These are phyloP conservation scores for Enteromius radiatus DNA, from an alignment of 2,797 vertebrate genomes.

Conservation along the genomic window DNA sequence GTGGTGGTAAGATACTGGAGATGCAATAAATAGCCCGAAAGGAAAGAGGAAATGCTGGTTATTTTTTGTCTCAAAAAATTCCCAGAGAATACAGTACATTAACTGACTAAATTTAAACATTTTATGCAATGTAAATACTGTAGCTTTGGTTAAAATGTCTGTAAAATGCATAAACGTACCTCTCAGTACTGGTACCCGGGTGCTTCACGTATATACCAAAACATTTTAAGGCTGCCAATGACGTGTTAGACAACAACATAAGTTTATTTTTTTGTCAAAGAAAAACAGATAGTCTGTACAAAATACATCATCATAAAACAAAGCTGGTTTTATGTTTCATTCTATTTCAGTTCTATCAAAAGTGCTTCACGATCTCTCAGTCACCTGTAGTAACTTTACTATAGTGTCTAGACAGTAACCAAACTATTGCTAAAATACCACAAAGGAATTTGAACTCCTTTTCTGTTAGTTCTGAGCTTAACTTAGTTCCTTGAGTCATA, in stretches of 20 bases:
- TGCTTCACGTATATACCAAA: not conserved
- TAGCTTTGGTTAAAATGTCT: not conserved
- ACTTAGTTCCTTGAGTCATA: conserved; percentile 9
- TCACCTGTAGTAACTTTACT: conserved; percentile 34
- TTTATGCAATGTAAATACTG: not conserved
- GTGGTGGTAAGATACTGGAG: conserved; percentile 14
- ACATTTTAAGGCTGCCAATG: not conserved
- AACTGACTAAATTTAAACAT: not conserved
- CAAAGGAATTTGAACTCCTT: conserved; percentile 41
- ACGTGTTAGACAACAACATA: conserved; percentile 34
- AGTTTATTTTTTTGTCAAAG: conserved; percentile 37
- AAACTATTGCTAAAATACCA: conserved; percentile 59
- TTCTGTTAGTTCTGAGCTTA: conserved; percentile 23
- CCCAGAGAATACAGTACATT: not conserved
- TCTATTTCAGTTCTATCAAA: conserved; percentile 55
- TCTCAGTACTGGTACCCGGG: not conserved
- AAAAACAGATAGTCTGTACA: conserved; percentile 44
- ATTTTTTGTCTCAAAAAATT: not conserved
- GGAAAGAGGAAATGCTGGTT: conserved; percentile 4
- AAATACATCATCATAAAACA: conserved; percentile 39
- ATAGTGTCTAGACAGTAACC: conserved; percentile 52
- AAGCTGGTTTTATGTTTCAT: conserved; percentile 34
- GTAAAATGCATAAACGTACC: not conserved
- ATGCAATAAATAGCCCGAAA: conserved; percentile 1
- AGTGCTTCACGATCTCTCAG: conserved; percentile 53